Evolutionary conservation across 2,113 vertebrate genomes (phyloP), one percentile per base, ranked within the genome.

Genomic region (Indicator maculatus): DNA sequence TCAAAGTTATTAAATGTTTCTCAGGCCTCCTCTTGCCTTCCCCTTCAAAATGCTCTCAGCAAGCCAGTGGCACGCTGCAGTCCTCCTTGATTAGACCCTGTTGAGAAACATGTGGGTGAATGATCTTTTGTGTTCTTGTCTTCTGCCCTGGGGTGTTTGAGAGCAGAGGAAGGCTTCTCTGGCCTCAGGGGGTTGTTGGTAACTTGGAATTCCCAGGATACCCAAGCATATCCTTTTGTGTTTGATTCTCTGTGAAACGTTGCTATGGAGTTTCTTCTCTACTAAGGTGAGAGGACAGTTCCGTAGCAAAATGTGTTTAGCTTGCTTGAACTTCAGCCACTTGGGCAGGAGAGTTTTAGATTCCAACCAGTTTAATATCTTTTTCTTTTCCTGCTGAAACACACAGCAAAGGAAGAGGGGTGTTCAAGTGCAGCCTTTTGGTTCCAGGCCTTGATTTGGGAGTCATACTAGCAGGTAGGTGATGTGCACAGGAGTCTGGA

Each of bases 21-120:
- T 97, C 97, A 97, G 95, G 56, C 90, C 69, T 84, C 67, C 70
- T 45, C 73, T 70, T 67, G 19, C 63, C 59, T 38, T 83, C 65
- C 61, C 88, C 95, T 87, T 89, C 88, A 86, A 93, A 92, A 71
- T 93, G 95, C 96, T 97, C 96, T 97, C 95, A 94, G 93, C 95
- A 33, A 96, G 94, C 94, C 63, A 66, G 83, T 95, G 97, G 96
- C 94, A 78, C 93, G 97, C 77, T 21, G 56, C 73, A 12, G 67
- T 63, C 73, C 59, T 95, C 50, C 92, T 98, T 98, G 98, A 98
- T 98, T 97, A 97, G 97, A 70, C 90, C 79, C 96, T 97, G 97
- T 74, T 97, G 97, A 97, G 95, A 96, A 86, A 87, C 6, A 50
- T 65, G 93, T 36, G 69, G 88, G 81, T 98, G 97, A 98, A 98